Percentiles rank a stretch among this genome's conserved stretches.
Conservation (phyloP, 2,797 vertebrate species). For the Pempheris klunzingeri region DNA sequence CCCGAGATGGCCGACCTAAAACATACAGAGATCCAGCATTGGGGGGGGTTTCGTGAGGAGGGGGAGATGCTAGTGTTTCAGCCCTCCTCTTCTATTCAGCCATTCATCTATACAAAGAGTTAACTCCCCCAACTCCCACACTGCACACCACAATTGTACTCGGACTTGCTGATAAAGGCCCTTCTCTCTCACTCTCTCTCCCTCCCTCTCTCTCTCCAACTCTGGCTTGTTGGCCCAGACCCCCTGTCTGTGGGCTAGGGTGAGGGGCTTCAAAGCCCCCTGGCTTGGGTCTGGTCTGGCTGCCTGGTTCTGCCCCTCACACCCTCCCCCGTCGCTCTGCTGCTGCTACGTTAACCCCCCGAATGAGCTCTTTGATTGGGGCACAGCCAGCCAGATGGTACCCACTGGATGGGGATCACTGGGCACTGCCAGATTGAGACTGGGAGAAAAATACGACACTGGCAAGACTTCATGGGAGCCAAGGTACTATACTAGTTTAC, state of each 20-base stretch:
- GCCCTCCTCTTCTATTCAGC: constrained; percentile 84
- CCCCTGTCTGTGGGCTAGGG: constrained; percentile 69
- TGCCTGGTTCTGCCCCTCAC: constrained; percentile 61
- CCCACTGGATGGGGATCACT: constrained; percentile 62
- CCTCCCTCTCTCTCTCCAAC: constrained; percentile 56
- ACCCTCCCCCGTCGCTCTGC: constrained; percentile 55
- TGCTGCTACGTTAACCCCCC: constrained; percentile 73
- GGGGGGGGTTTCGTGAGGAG: constrained; percentile 59
- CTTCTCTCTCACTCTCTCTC: constrained; percentile 58
- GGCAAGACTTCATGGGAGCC: constrained; percentile 54
- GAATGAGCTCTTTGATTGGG: constrained; percentile 73
- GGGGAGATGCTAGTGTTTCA: constrained; percentile 87
- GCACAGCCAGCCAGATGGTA: constrained; percentile 83
- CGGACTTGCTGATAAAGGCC: constrained; percentile 80
- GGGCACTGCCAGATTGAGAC: constrained; percentile 74
- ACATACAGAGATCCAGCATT: constrained; percentile 81
- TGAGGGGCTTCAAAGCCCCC: constrained; percentile 73
- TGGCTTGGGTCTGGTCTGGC: constrained; percentile 62
- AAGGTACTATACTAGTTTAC: constrained; percentile 1
- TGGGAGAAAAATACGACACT: constrained; percentile 62
- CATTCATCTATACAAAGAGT: constrained; percentile 87
- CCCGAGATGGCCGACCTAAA: constrained; percentile 76
- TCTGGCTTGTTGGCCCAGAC: constrained; percentile 67
- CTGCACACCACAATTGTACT: constrained; percentile 80
- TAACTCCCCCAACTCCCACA: constrained; percentile 85